Conservation (phyloP, 2,888 invertebrate genomes). For the Phortica okadai region DNA sequence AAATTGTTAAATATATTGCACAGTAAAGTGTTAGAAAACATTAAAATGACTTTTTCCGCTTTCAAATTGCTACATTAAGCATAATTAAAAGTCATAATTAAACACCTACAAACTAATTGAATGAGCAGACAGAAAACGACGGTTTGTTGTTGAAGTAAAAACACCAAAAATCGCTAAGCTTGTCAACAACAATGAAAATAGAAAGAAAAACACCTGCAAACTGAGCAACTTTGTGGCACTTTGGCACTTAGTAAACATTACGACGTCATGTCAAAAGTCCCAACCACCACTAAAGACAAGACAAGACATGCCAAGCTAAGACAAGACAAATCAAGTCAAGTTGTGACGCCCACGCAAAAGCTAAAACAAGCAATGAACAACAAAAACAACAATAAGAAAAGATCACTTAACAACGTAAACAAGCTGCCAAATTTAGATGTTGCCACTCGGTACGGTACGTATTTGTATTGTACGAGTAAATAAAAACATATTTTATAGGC, state of each 20-base stretch:
- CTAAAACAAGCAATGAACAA: neutral
- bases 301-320: neutral
- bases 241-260: neutral
- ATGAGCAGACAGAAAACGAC: no score
- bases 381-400: neutral
- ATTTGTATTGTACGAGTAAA: neutral
- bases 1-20: no score
- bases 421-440: conserved; percentile 30
- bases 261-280: neutral
- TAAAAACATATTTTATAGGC: conserved; percentile 9
- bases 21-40: no score
- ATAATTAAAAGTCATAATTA: conserved; percentile 1
- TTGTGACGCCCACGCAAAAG: neutral
- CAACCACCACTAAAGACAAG: neutral
- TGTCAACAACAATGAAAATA: neutral
- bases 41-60: no score
- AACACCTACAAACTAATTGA: neutral
- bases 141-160: neutral
- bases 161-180: neutral
- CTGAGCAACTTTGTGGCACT: neutral
- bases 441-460: neutral
- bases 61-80: neutral
- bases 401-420: neutral
- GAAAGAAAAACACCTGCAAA: neutral
- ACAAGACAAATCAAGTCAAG: neutral